Evolutionary conservation across 2,888 invertebrate species (phyloP).

Genomic region (Lasiommata megera): DNA sequence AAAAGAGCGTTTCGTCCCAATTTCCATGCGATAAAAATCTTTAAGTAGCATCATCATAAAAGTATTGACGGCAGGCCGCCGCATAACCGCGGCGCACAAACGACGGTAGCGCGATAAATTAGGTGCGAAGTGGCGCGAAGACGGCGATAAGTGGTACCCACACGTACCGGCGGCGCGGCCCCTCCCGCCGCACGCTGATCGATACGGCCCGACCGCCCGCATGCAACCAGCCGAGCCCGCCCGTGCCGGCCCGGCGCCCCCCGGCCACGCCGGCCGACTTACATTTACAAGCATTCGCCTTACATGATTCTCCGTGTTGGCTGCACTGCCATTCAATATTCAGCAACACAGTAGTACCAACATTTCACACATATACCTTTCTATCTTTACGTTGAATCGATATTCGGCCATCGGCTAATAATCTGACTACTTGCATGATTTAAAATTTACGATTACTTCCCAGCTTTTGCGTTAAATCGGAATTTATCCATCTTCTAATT

Average conservation of each 20-base stretch:
- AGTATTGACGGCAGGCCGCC: constrained; percentile 21
- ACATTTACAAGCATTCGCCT: background rate
- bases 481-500: no score
- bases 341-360: no score
- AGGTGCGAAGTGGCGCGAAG: constrained; percentile 77
- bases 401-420: no score
- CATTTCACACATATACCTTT: no score
- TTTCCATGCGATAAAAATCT: constrained; percentile 5
- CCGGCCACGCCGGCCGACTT: background rate
- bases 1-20: background rate
- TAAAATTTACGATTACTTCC: no score
- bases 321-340: no score
- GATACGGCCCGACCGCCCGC: constrained; percentile 46
- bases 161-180: constrained; percentile 41
- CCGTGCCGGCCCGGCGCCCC: constrained; percentile 22
- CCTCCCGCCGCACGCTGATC: constrained; percentile 36
- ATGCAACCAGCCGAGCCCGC: constrained; percentile 42
- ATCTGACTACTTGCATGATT: no score
- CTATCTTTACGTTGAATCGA: background rate
- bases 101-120: constrained; percentile 61
- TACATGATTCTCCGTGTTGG: no score
- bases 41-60: constrained; percentile 22
- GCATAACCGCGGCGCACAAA: constrained; percentile 13
- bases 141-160: constrained; percentile 69
- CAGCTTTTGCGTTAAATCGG: no score